Evolutionary conservation across 1,140 invertebrate genomes (phyloP).

Genomic region (Parapsyche elsis): DNA sequence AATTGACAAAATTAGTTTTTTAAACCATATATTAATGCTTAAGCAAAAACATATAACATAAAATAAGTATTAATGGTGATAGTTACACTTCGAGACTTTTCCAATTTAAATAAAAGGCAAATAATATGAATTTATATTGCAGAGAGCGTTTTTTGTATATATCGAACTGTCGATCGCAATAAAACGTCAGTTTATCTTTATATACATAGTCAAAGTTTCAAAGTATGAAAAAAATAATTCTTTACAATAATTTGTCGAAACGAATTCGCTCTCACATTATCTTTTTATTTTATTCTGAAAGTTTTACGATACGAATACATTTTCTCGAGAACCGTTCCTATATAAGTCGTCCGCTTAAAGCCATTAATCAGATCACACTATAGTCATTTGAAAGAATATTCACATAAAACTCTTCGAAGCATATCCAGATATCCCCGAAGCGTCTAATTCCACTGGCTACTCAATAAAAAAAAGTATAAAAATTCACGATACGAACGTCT

Average conservation of each 20-base stretch:
- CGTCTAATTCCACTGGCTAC: too few relatives aligned
- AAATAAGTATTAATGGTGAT: too few relatives aligned
- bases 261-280: neutral
- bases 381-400: neutral
- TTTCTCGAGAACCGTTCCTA: neutral
- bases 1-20: too few relatives aligned
- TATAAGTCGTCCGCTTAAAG: neutral
- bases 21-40: too few relatives aligned
- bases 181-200: conserved; percentile 6
- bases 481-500: too few relatives aligned
- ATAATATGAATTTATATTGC: too few relatives aligned
- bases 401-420: neutral
- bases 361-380: neutral
- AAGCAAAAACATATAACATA: too few relatives aligned
- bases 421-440: neutral
- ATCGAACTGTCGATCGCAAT: neutral
- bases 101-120: too few relatives aligned
- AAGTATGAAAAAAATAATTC: conserved; percentile 4
- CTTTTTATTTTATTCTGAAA: conserved; percentile 7
- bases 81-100: too few relatives aligned
- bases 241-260: neutral
- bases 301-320: conserved; percentile 10
- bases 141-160: too few relatives aligned
- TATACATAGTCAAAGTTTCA: neutral
- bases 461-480: too few relatives aligned